Base-by-base conservation (phyloP, 2,888 invertebrate genomes). In the Dasysyrphus albostriatus region DNA sequence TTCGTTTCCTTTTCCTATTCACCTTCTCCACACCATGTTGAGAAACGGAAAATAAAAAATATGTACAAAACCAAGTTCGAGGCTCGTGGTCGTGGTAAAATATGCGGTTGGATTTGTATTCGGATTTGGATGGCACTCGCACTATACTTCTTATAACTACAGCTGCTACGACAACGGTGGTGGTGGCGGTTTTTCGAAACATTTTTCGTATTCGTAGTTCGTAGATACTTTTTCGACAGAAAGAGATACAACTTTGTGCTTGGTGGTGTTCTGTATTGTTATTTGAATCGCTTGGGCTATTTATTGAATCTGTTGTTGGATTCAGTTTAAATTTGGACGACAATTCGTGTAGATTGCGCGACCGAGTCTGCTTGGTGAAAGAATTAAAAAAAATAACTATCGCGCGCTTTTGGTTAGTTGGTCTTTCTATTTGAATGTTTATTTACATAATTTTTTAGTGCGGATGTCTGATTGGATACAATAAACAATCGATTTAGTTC, bases 261-360 rank as follows among this genome's bases (percentile, higher is more conserved):
- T 37, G 47, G 32, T 44, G 2, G 7, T 29, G n/a, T 47, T 34
- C 10, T 34, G 16, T 67, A 37, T 67, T 51, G 37, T 34, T n/a
- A 44, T 58, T 65, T 65, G 54, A 39, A 67, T 63, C 37, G 79
- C 59, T 79, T 69, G 39, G 51, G 63, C 61, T 82, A 70, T 69
- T 82, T 54, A 44, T 74, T 82, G 42, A 58, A 74, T 78, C 42
- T 49, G 51, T 39, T 75, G 74, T 56, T 77, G 59, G 67, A 61
- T 79, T 87, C 72, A 88, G 87, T 88, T 88, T 79, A 67, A 75
- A 88, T 79, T 88, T 82, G 83, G 83, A 79, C 83, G 87, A 75
- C 83, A 59, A 24, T 74, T 78, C 63, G 87, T 78, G 78, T 58
- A 67, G 78, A 58, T 83, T 54, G 61, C 58, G 83, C 78, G 75